Base-by-base conservation (phyloP, 2,888 invertebrate genomes). In the Patella caerulea region DNA sequence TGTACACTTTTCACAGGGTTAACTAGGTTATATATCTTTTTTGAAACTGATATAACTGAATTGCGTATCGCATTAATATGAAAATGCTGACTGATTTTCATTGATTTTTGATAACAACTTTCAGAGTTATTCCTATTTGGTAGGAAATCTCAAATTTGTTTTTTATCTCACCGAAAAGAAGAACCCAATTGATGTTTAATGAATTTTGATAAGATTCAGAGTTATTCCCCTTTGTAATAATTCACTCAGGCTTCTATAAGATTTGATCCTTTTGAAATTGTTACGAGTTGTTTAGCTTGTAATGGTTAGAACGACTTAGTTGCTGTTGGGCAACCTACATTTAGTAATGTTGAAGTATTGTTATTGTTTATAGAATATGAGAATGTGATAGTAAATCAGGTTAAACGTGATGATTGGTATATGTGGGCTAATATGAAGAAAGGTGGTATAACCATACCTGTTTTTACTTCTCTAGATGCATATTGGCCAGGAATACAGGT, bases 351-450 rank as follows among this genome's bases (percentile, higher is more conserved):
- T 19, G 72, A 72, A 17, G 9, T 45, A 9, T 45, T 45, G 45
- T 73, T 55, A 65, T 69, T 78, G 75, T 73, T 82, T 86, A 81
- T 85, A 93, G 93, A 91, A 74, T 93, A 92, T 86, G 89, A 91
- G 55, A 85, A 85, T 19, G 86, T 92, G 0, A 92, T 94, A 74
- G 92, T 93, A 78, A 91, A 91, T 78, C 90, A 93, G 85, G 85
- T 99, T 87, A 95, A 96, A 88, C 95, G 96, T 87, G 98, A 98
- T 86, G 98, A 99, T 91, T 99, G 99, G 99, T 98, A 98, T 91
- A 94, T 99, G 87, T 99, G 99, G 99, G 99, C 97, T 0, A 96
- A 97, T n/a, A 99, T 99, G 99, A 94, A 95, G 72, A 96, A 97
- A 88, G 99, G 97, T 0, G 96, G 97, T 89, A 96, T 99, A 9